Conservation (phyloP, 2,113 vertebrate genomes). For the Syrrhaptes paradoxus region DNA sequence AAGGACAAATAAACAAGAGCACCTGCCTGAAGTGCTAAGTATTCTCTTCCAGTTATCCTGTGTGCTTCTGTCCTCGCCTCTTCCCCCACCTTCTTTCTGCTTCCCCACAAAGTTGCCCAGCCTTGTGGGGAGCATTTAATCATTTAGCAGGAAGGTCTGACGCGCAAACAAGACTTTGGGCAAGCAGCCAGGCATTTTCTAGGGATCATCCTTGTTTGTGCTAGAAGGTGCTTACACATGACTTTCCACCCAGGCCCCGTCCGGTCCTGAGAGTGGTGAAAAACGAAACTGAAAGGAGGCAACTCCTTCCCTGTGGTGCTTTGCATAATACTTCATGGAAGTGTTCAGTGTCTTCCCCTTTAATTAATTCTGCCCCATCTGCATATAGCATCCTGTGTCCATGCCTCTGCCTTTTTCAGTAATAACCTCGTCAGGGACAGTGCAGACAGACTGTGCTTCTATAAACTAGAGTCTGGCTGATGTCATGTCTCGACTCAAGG, state of each 20-base stretch:
- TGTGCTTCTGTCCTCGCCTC: not conserved
- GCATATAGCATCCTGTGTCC: not conserved
- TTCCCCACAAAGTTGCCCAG: not conserved
- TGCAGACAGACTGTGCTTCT: constrained; percentile 12
- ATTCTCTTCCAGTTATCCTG: not conserved
- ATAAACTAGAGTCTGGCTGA: constrained; percentile 33
- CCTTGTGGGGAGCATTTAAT: not conserved
- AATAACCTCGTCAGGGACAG: not conserved
- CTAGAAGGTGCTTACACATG: not conserved
- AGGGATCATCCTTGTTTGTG: not conserved
- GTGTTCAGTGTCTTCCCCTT: not conserved
- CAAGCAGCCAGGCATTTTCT: not conserved
- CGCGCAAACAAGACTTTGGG: not conserved
- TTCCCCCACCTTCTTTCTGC: not conserved
- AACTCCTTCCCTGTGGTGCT: not conserved
- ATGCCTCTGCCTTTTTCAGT: not conserved
- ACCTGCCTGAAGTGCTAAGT: not conserved
- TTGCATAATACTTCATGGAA: not conserved
- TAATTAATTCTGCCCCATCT: not conserved
- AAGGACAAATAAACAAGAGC: not conserved
- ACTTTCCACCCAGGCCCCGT: not conserved
- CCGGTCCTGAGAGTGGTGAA: not conserved
- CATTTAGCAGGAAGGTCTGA: not conserved
- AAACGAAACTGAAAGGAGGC: not conserved
- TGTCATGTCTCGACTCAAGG: constrained; percentile 64